Evolutionary conservation across 2,888 invertebrate species (phyloP).

Genomic region (Volucella bombylans): DNA sequence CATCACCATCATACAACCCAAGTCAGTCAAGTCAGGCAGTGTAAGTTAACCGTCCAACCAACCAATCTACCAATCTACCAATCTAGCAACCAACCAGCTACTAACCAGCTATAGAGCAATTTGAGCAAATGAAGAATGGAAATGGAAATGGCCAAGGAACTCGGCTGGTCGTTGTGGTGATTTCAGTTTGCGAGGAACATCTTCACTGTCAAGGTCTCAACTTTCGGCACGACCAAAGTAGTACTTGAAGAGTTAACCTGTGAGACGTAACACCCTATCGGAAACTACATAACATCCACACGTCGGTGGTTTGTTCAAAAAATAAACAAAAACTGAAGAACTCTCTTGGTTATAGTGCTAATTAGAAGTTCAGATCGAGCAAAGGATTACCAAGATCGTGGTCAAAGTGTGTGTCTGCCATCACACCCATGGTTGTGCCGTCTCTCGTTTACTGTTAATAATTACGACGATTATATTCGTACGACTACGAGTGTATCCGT

Average conservation of each 20-base stretch:
- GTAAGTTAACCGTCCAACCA: background rate
- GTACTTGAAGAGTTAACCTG: conserved; percentile 38
- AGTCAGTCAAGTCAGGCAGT: conserved; percentile 4
- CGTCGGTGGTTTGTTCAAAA: conserved; percentile 47
- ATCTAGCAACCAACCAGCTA: conserved; percentile 28
- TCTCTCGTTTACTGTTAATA: conserved; percentile 47
- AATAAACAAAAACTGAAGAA: conserved; percentile 4
- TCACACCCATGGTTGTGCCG: background rate
- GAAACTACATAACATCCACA: conserved; percentile 11
- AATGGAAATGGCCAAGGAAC: conserved; percentile 78
- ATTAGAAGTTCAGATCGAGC: conserved; percentile 20
- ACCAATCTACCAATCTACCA: conserved; percentile 1
- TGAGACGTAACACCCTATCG: background rate
- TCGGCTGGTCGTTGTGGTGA: conserved; percentile 76
- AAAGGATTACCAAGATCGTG: conserved; percentile 22
- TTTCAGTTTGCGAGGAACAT: conserved; percentile 82
- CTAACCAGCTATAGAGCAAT: conserved; percentile 43
- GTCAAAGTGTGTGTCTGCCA: background rate
- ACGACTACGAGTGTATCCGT: background rate
- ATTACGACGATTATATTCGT: conserved; percentile 20
- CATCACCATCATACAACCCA: conserved; percentile 10
- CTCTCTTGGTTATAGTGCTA: conserved; percentile 29
- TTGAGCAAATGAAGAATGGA: conserved; percentile 62
- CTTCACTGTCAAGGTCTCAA: conserved; percentile 83
- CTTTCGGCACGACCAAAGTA: conserved; percentile 75